These are phyloP conservation scores for Gymnothorax reevesii DNA, from an alignment of 2,797 vertebrate species.

Conservation along the genomic window DNA sequence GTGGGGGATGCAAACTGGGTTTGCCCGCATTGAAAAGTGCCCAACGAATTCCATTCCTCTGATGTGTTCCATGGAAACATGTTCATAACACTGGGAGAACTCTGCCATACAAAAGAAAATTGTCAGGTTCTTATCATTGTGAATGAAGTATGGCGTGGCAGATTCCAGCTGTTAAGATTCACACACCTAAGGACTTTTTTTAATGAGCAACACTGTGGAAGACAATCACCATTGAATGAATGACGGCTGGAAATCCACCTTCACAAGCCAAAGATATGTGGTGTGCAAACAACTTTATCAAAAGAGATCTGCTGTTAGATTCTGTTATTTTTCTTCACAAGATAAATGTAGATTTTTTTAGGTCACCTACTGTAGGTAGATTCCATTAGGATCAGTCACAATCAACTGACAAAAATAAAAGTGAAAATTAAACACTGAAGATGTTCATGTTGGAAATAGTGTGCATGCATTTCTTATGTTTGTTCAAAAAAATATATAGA, in stretches of 20 bases:
- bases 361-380: conserved; percentile 24
- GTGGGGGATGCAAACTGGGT: conserved; percentile 18
- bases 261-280: background rate
- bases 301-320: conserved; percentile 35
- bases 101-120: background rate
- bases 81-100: background rate
- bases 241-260: conserved; percentile 11
- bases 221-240: conserved; percentile 28
- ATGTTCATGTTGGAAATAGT: conserved; percentile 21
- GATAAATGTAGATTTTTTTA: background rate
- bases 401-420: conserved; percentile 19
- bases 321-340: background rate
- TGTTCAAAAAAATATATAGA: conserved; percentile 38
- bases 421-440: conserved; percentile 37
- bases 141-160: background rate
- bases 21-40: conserved; percentile 25
- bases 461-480: conserved; percentile 18
- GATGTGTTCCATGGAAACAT: conserved; percentile 1
- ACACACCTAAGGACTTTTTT: background rate
- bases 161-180: background rate
- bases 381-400: conserved; percentile 10
- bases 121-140: conserved; percentile 21
- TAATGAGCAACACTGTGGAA: conserved; percentile 22
- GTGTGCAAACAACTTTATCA: background rate
- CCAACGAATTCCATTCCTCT: background rate